These are phyloP conservation scores for Peromyscus eremicus DNA, from an alignment of 2,797 vertebrate species.

Conservation along the genomic window DNA sequence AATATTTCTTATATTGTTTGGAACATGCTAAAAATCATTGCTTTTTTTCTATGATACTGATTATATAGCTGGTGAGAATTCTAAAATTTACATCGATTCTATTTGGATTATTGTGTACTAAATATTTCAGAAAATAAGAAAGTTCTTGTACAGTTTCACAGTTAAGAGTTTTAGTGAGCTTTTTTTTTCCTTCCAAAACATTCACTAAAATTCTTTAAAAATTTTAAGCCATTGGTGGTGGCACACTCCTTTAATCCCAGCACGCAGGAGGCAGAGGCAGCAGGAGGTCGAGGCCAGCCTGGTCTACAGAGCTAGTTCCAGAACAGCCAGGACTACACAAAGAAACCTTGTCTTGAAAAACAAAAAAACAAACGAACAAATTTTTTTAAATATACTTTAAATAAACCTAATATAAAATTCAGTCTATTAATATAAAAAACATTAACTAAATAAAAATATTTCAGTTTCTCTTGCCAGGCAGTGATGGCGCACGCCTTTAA, in stretches of 20 bases:
- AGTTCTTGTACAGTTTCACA: slow-evolving; percentile 13
- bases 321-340: background rate
- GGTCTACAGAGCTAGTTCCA: background rate
- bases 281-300: background rate
- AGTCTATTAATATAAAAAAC: background rate
- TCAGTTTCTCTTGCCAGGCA: slow-evolving; percentile 23
- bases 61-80: slow-evolving; percentile 21
- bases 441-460: slow-evolving; percentile 31
- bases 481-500: too few relatives aligned
- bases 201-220: slow-evolving; percentile 52
- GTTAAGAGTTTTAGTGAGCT: background rate
- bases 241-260: background rate
- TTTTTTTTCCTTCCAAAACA: background rate
- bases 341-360: background rate
- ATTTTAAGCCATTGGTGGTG: background rate
- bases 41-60: background rate
- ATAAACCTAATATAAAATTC: slow-evolving; percentile 38
- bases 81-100: slow-evolving; percentile 44
- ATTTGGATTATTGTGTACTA: slow-evolving; percentile 19
- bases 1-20: background rate
- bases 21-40: slow-evolving; percentile 19
- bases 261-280: background rate
- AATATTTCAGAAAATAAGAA: slow-evolving; percentile 42
- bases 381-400: slow-evolving; percentile 31
- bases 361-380: background rate